These are phyloP conservation scores for Emydura subglobosa DNA, from an alignment of 2,113 vertebrate genomes.

Conservation along the genomic window DNA sequence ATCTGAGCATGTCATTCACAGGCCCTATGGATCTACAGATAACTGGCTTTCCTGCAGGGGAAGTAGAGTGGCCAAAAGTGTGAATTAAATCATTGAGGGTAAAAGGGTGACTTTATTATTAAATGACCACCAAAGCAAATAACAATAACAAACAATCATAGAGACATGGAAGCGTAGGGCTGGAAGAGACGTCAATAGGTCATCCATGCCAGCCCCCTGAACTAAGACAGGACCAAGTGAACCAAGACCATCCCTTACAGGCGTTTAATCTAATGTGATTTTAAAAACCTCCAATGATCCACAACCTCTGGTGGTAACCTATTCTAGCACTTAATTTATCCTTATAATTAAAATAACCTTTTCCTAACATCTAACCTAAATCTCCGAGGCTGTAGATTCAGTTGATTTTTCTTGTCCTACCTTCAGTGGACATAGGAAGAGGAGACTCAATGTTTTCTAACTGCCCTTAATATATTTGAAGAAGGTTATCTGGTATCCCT, in stretches of 20 bases:
- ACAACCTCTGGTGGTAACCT: too few species aligned
- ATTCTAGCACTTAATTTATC: too few species aligned
- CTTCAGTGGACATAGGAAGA: background rate
- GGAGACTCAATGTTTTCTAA: too few species aligned
- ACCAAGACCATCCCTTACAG: too few species aligned
- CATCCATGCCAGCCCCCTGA: too few species aligned
- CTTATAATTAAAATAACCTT: too few species aligned
- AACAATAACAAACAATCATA: background rate
- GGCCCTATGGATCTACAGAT: background rate
- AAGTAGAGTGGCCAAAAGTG: background rate
- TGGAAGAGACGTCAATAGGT: too few species aligned
- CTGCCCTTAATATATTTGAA: background rate
- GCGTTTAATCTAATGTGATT: too few species aligned
- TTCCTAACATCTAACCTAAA: too few species aligned
- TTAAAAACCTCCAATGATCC: too few species aligned
- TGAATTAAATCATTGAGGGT: background rate
- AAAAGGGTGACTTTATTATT: background rate
- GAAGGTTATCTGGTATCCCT: background rate
- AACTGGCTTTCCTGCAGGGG: background rate
- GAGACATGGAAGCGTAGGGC: too few species aligned
- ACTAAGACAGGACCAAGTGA: too few species aligned
- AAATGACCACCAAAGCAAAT: background rate
- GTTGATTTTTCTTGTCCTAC: background rate
- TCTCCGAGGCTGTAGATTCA: background rate
- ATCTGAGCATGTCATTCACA: fast-evolving